A percentile compares a stretch with the other conserved stretches of the same genome.
phyloP scores from a whole-genome alignment of 1,140 invertebrate species.

The Hylaeus volcanicus region DNA sequence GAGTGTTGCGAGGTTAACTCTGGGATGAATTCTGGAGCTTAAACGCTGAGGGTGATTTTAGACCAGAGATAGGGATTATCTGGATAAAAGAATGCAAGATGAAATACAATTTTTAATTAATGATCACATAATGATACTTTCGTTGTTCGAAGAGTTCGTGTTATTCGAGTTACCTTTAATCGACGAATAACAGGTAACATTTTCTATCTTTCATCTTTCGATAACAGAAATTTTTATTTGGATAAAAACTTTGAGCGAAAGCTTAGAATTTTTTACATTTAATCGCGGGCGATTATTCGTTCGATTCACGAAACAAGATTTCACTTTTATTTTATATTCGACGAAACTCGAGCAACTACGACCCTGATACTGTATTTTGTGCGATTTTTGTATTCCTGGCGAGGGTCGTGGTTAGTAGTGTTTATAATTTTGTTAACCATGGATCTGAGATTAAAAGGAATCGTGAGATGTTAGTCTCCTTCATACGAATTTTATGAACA shows the following conservation, averaged over 20 bases:
- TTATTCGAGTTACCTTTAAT: too few species aligned
- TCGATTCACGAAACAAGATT: neutral
- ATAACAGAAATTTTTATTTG: too few species aligned
- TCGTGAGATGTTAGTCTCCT: neutral
- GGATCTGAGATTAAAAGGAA: neutral
- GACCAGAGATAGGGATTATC: too few species aligned
- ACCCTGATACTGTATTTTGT: neutral
- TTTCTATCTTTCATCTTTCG: too few species aligned
- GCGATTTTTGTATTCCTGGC: neutral
- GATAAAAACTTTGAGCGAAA: too few species aligned
- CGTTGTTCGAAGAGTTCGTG: too few species aligned
- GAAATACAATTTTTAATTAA: too few species aligned
- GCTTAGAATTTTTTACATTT: neutral
- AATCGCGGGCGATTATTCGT: neutral
- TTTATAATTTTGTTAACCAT: neutral
- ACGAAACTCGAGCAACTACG: neutral
- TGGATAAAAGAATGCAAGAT: too few species aligned
- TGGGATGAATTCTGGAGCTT: neutral
- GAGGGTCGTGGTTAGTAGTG: neutral
- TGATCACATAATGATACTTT: too few species aligned
- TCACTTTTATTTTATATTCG: neutral
- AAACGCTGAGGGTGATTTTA: too few species aligned
- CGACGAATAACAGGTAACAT: too few species aligned
- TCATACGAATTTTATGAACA: slow-evolving; percentile 23
- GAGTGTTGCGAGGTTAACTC: neutral